These are phyloP conservation scores for Perca fluviatilis DNA, from an alignment of 2,113 vertebrate genomes.

Conservation along the genomic window DNA sequence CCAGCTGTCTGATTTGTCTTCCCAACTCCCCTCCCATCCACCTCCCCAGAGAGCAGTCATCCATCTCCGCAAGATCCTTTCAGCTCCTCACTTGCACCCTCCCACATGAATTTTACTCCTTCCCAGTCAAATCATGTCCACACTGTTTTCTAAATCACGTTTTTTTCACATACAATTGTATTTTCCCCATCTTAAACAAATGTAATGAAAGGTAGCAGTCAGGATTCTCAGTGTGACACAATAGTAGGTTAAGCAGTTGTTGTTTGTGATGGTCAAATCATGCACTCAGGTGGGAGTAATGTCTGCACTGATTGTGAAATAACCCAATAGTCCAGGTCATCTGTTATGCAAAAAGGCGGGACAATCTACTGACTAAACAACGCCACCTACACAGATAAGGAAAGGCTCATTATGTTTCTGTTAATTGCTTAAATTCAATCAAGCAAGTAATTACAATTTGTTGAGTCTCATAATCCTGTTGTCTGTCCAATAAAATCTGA, in stretches of 20 bases:
- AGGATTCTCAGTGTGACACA: neutral
- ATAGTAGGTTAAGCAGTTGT: constrained; percentile 24
- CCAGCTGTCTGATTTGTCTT: constrained; percentile 63
- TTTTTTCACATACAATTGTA: neutral
- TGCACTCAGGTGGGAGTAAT: neutral
- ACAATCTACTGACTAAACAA: constrained; percentile 6
- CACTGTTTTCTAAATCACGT: neutral
- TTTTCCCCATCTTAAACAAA: neutral
- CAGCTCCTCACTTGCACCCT: constrained; percentile 21
- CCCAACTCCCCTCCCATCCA: constrained; percentile 34
- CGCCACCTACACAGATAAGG: neutral
- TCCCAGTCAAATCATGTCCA: neutral
- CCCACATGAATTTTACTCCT: neutral
- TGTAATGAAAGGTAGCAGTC: neutral
- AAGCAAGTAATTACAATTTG: constrained; percentile 6
- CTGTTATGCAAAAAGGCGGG: constrained; percentile 7
- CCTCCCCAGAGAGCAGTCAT: constrained; percentile 70
- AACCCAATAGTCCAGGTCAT: constrained; percentile 3
- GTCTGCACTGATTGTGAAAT: constrained; percentile 29
- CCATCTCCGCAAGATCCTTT: constrained; percentile 56
- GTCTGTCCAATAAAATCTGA: neutral
- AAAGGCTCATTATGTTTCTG: constrained; percentile 20
- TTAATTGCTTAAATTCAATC: constrained; percentile 29
- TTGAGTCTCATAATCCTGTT: constrained; percentile 1
- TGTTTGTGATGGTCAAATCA: neutral